Conservation (phyloP, 2,113 vertebrate species). For the Perca fluviatilis region DNA sequence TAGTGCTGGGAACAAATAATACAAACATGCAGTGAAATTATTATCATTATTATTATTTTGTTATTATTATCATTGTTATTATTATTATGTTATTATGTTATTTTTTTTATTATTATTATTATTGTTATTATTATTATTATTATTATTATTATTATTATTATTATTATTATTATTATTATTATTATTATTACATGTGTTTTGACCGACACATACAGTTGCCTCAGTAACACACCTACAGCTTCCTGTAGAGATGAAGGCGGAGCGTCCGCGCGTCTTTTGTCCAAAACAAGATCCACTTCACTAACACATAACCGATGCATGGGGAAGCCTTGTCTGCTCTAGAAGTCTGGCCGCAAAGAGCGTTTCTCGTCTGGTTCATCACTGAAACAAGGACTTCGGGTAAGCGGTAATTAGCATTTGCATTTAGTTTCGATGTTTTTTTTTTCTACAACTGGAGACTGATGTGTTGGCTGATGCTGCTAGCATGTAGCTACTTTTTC, state of each 20-base stretch:
- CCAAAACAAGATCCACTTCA: not conserved
- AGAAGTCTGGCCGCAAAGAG: not conserved
- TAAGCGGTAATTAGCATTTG: not conserved
- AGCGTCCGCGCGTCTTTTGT: not conserved
- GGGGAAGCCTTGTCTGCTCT: fast-evolving
- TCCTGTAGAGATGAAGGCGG: not conserved
- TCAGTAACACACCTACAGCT: not conserved
- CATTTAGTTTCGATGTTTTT: not conserved
- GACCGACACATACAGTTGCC: no score
- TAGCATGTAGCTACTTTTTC: not conserved
- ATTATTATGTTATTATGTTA: no score
- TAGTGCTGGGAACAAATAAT: no score
- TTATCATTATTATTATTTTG: not conserved
- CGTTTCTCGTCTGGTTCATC: not conserved
- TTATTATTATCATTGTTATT: no score
- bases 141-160: not conserved
- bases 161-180: not conserved
- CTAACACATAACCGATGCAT: not conserved
- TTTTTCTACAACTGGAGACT: not conserved
- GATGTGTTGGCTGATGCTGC: not conserved
- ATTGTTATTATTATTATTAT: no score
- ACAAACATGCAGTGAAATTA: not conserved
- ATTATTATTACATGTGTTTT: not conserved
- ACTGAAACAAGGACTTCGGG: not conserved
- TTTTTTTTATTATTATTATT: no score